Conservation (phyloP, 1,140 invertebrate genomes). For the Formica selysi region DNA sequence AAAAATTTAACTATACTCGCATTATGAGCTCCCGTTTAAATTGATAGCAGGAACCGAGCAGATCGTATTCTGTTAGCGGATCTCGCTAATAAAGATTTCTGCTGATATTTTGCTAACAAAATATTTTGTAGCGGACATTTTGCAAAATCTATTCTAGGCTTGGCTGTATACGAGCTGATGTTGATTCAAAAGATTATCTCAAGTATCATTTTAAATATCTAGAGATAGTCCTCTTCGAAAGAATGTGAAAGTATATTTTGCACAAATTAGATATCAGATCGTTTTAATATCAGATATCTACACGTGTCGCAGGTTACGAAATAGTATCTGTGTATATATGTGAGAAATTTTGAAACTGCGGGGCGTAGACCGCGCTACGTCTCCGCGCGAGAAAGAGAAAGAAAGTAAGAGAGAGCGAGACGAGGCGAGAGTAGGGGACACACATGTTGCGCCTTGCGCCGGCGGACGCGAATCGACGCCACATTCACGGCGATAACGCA, state of each 20-base stretch:
- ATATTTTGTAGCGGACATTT: too few relatives aligned
- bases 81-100: too few relatives aligned
- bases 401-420: too few relatives aligned
- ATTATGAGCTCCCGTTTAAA: too few relatives aligned
- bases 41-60: too few relatives aligned
- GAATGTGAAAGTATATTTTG: neutral
- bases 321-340: too few relatives aligned
- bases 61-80: too few relatives aligned
- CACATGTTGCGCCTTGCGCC: constrained; percentile 11
- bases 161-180: too few relatives aligned
- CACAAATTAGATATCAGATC: neutral
- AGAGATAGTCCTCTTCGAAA: neutral
- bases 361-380: neutral
- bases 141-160: too few relatives aligned
- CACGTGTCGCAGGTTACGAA: neutral
- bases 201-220: neutral
- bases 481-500: constrained; percentile 19
- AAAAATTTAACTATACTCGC: too few relatives aligned
- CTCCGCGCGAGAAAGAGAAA: neutral
- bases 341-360: constrained; percentile 1
- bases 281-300: neutral
- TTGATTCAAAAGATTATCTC: neutral
- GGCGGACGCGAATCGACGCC: too few relatives aligned
- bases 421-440: neutral
- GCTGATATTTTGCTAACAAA: too few relatives aligned